Evolutionary conservation across 2,113 vertebrate species (phyloP).

Genomic region (Eolophus roseicapilla): DNA sequence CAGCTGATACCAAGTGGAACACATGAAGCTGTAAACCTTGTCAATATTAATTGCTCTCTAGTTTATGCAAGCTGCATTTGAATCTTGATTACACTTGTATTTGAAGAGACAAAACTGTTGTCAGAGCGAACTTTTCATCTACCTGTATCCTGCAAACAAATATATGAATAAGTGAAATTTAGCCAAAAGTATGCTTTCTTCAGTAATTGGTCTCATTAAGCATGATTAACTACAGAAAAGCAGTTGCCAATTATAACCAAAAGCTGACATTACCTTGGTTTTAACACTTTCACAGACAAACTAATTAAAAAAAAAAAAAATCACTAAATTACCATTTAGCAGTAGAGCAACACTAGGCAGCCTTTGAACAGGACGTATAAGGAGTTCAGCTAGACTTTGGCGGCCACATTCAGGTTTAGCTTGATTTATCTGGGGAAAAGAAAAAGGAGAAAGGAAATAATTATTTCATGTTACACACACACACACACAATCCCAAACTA

Average conservation of each 20-base stretch:
- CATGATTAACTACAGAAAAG: background rate
- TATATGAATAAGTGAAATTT: background rate
- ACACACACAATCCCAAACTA: too few relatives aligned
- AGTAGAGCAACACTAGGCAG: slow-evolving; percentile 93
- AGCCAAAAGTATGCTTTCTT: background rate
- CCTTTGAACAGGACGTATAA: slow-evolving; percentile 96
- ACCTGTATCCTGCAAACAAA: background rate
- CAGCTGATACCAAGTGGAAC: background rate
- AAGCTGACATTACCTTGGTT: background rate
- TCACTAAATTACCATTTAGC: slow-evolving; percentile 83
- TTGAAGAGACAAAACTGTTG: background rate
- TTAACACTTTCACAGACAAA: background rate
- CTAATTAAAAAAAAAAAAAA: background rate
- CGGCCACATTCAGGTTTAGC: slow-evolving; percentile 95
- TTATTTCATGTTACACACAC: background rate
- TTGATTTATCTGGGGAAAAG: slow-evolving; percentile 88
- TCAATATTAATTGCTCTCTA: background rate
- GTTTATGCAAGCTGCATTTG: background rate
- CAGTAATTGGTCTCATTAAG: background rate
- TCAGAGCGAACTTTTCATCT: background rate
- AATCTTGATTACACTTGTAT: background rate
- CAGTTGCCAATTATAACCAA: background rate
- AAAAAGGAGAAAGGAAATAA: background rate
- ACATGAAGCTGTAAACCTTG: background rate
- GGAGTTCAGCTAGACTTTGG: slow-evolving; percentile 91